A percentile compares a stretch with the other conserved stretches of the same genome.
Evolutionary conservation across 2,888 invertebrate species (phyloP).

Genomic region (Seira ritae): DNA sequence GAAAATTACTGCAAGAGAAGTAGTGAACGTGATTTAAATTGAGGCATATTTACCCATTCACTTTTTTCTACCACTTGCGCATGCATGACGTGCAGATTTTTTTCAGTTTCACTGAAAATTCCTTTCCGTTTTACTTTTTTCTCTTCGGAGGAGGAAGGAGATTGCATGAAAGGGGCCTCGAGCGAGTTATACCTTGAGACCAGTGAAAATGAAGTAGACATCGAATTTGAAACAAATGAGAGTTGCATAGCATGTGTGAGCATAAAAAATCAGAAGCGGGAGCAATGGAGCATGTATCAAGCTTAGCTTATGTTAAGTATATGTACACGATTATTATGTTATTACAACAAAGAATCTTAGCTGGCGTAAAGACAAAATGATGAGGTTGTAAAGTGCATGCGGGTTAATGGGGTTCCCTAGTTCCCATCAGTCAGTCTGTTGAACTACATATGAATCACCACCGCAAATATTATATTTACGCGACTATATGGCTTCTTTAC

Average conservation of each 20-base stretch:
- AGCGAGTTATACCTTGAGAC: neutral
- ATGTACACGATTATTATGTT: neutral
- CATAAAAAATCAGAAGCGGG: constrained; percentile 42
- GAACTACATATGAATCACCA: constrained; percentile 61
- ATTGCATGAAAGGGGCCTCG: constrained; percentile 48
- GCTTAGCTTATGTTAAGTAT: neutral
- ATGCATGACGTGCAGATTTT: constrained; percentile 17
- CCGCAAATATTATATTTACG: neutral
- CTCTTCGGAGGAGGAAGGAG: constrained; percentile 45
- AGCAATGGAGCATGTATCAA: neutral
- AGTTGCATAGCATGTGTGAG: constrained; percentile 28
- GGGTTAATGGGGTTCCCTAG: constrained; percentile 69
- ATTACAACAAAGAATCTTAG: neutral
- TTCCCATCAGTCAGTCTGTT: constrained; percentile 64
- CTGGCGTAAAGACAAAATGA: constrained; percentile 7
- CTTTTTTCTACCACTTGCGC: neutral
- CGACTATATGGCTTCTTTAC: neutral
- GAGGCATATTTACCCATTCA: neutral
- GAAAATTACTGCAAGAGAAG: constrained; percentile 44
- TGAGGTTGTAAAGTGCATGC: constrained; percentile 17
- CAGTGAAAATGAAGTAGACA: constrained; percentile 1
- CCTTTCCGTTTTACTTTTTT: constrained; percentile 59
- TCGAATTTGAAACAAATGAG: constrained; percentile 28
- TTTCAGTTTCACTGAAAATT: constrained; percentile 50
- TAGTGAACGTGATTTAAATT: constrained; percentile 11